phyloP scores from a whole-genome alignment of 1,140 invertebrate species.

The Caenorhabditis brenneri region DNA sequence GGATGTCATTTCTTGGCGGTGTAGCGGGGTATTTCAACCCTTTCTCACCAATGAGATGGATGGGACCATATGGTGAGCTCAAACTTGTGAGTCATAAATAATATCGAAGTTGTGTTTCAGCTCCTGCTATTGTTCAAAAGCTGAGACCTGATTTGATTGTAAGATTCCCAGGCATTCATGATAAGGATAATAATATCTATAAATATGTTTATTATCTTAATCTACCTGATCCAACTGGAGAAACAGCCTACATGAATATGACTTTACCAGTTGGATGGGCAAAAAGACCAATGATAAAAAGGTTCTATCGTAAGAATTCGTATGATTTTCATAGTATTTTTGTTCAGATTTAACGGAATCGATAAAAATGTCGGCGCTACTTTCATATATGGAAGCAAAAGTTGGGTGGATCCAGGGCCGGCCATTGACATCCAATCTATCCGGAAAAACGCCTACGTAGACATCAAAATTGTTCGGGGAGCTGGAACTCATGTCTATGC shows the following conservation, averaged over 20 bases:
- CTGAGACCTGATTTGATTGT: conserved; percentile 84
- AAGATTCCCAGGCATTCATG: conserved; percentile 81
- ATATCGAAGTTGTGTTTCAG: conserved; percentile 47
- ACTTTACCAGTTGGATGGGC: conserved; percentile 92
- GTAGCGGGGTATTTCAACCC: conserved; percentile 83
- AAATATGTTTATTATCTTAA: conserved; percentile 95
- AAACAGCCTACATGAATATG: conserved; percentile 89
- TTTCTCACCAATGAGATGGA: conserved; percentile 83
- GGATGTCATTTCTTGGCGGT: conserved; percentile 41
- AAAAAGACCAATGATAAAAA: conserved; percentile 87
- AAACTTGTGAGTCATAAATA: background rate
- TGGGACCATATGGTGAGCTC: conserved; percentile 82
- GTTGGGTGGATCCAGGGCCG: conserved; percentile 87
- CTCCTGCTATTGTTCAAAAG: conserved; percentile 59
- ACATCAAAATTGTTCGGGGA: conserved; percentile 82
- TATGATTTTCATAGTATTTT: too few species aligned
- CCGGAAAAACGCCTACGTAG: conserved; percentile 77
- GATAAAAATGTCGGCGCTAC: conserved; percentile 81
- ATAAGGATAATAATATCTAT: conserved; percentile 82
- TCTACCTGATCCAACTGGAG: conserved; percentile 87
- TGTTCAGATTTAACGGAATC: conserved; percentile 72
- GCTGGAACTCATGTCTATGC: conserved; percentile 96
- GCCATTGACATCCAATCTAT: conserved; percentile 81
- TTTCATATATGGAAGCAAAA: conserved; percentile 77
- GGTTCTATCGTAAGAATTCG: too few species aligned